These are phyloP conservation scores for Lucilia cuprina DNA, from an alignment of 1,140 invertebrate species.

Conservation along the genomic window DNA sequence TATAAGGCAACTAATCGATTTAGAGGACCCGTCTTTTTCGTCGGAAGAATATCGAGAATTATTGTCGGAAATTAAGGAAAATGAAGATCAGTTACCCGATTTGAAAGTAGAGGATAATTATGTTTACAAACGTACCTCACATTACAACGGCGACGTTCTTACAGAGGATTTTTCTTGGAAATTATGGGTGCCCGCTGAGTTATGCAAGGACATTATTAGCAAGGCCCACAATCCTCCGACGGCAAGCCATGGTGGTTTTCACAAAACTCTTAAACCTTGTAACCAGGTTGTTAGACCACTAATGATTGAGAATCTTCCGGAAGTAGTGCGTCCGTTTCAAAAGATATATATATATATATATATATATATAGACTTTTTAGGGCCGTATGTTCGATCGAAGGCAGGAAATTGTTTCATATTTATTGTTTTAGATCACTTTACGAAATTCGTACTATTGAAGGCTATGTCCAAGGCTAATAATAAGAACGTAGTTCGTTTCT, in stretches of 20 bases:
- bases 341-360: background rate
- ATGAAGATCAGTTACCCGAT: too few species aligned
- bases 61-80: too few species aligned
- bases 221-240: background rate
- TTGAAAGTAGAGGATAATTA: too few species aligned
- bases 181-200: background rate
- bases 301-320: background rate
- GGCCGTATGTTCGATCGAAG: background rate
- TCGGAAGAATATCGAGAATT: background rate
- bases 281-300: background rate
- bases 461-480: background rate
- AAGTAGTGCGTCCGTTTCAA: background rate
- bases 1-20: background rate
- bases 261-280: background rate
- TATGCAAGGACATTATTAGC: background rate
- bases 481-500: background rate
- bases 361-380: slow-evolving; percentile 29
- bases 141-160: too few species aligned
- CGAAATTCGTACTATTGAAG: background rate
- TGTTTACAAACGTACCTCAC: too few species aligned
- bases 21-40: background rate
- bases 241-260: background rate
- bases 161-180: background rate
- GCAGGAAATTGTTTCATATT: background rate
- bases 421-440: slow-evolving; percentile 11